Evolutionary conservation across 2,888 invertebrate species (phyloP).

Genomic region (Linnaemya vulpina): DNA sequence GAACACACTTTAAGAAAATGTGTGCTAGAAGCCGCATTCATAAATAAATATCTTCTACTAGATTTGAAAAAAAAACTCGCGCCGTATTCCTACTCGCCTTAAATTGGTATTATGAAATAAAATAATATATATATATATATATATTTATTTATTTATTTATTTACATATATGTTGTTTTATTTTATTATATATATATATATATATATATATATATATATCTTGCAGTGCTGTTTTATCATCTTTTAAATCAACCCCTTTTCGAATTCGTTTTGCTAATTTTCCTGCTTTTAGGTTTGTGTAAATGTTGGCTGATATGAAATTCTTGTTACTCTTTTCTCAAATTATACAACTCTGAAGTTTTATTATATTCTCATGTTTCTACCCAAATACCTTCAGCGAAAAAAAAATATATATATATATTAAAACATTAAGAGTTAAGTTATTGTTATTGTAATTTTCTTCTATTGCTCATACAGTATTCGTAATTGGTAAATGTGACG

Average conservation of each 20-base stretch:
- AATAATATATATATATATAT: no score
- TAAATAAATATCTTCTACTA: not conserved
- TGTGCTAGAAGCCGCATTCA: not conserved
- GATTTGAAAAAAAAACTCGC: not conserved
- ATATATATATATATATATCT: no score
- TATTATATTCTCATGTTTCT: constrained; percentile 18
- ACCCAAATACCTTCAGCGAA: constrained; percentile 24
- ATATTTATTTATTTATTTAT: no score
- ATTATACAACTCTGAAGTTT: constrained; percentile 53
- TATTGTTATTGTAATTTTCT: constrained; percentile 51
- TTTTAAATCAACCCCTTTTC: constrained; percentile 39
- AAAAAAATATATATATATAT: not conserved
- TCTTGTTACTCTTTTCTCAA: constrained; percentile 29
- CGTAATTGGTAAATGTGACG: constrained; percentile 20
- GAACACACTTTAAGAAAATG: no score
- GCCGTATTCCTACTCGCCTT: no score
- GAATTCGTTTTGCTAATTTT: constrained; percentile 1
- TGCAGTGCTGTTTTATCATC: not conserved
- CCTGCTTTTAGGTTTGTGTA: not conserved
- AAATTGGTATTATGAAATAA: no score
- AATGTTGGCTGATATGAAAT: not conserved
- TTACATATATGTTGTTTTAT: no score
- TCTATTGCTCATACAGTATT: constrained; percentile 3
- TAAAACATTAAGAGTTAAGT: constrained; percentile 66
- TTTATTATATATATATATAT: no score